Evolutionary conservation across 92 coral and sea anemone genomes (phyloP).

Genomic region (Parazoanthus darwini): DNA sequence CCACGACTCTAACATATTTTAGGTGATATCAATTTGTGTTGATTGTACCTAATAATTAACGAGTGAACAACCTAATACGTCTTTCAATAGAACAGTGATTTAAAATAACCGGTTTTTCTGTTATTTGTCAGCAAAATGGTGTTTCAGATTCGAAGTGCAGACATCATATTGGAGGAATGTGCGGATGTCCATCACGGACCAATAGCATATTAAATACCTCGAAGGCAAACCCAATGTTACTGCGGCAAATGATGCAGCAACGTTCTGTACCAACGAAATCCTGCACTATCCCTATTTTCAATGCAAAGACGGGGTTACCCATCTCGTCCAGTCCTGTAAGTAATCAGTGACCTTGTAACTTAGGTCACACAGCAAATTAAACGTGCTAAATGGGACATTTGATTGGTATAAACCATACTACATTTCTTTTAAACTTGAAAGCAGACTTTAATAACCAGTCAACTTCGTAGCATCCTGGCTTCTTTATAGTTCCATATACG

Average conservation of each 20-base stretch:
- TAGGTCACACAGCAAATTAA: too few species aligned
- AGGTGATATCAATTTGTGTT: too few species aligned
- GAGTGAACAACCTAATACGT: not conserved
- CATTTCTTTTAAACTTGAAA: not conserved
- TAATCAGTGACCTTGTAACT: not conserved
- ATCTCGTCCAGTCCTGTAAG: constrained; percentile 98
- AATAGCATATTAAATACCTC: not conserved
- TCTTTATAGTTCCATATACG: not conserved
- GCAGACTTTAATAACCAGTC: not conserved
- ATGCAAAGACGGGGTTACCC: constrained; percentile 93
- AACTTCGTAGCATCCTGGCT: not conserved
- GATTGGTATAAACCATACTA: not conserved
- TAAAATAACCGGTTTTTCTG: not conserved
- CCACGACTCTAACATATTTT: too few species aligned
- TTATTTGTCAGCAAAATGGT: constrained; percentile 14
- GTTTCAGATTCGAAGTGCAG: not conserved
- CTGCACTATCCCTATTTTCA: constrained; percentile 91
- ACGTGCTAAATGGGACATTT: not conserved
- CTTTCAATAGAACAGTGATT: not conserved
- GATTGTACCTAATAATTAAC: too few species aligned
- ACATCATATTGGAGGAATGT: constrained; percentile 20
- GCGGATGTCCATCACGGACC: not conserved
- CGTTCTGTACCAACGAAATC: constrained; percentile 66
- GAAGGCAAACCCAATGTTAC: constrained; percentile 1
- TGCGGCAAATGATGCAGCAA: constrained; percentile 27